phyloP scores from a whole-genome alignment of 1,140 invertebrate genomes.

The Ruditapes philippinarum region DNA sequence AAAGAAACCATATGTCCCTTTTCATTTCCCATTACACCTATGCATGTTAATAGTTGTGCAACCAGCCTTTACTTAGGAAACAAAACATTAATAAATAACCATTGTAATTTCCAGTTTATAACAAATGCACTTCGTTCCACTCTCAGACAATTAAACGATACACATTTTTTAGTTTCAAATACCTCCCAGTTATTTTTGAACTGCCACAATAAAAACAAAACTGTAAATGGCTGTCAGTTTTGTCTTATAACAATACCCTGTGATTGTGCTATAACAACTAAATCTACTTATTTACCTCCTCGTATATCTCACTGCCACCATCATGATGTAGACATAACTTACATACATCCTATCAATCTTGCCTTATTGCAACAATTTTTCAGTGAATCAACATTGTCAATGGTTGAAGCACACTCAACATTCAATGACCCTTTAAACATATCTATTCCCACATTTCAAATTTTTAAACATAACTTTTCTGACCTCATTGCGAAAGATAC shows the following conservation, averaged over 20 bases:
- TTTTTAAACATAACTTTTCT: background rate
- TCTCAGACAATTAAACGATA: background rate
- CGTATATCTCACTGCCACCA: background rate
- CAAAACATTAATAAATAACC: background rate
- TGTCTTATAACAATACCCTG: constrained; percentile 14
- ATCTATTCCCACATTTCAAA: background rate
- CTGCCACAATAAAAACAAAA: background rate
- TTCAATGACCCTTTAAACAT: background rate
- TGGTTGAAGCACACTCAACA: background rate
- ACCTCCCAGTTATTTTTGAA: background rate
- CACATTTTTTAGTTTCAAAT: background rate
- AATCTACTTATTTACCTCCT: background rate
- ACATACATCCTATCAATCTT: background rate
- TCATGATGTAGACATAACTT: background rate
- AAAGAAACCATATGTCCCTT: background rate
- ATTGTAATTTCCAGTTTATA: constrained; percentile 1
- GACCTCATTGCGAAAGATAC: background rate
- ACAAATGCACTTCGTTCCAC: too few relatives aligned
- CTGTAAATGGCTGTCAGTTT: background rate
- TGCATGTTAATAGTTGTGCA: background rate
- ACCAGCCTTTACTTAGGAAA: background rate
- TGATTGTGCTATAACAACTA: background rate
- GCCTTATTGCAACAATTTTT: background rate
- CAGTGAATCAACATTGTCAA: background rate
- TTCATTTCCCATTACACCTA: background rate